Conservation (phyloP, 2,797 vertebrate species). For the Diplodus puntazzo region DNA sequence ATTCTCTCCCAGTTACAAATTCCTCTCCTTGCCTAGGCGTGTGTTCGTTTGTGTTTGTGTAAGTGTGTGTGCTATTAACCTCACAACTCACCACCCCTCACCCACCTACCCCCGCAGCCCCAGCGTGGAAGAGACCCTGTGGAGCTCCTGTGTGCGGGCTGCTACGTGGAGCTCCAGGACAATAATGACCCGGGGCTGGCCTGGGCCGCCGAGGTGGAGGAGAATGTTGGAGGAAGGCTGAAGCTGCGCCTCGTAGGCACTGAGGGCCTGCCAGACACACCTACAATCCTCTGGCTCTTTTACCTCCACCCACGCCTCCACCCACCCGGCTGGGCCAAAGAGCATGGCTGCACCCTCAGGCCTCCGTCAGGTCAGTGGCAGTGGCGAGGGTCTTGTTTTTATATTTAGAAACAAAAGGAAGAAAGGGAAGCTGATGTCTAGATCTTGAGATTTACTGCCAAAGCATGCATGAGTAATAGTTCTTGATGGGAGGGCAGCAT, state of each 20-base stretch:
- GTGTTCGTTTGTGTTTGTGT: constrained; percentile 45
- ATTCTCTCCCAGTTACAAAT: constrained; percentile 58
- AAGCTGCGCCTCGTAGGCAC: constrained; percentile 91
- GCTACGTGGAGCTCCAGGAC: constrained; percentile 92
- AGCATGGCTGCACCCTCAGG: constrained; percentile 88
- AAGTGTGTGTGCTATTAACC: constrained; percentile 31
- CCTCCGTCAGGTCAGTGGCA: constrained; percentile 90
- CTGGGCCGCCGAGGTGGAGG: constrained; percentile 93
- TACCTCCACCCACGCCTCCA: constrained; percentile 96
- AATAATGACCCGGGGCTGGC: constrained; percentile 83
- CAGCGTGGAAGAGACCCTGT: constrained; percentile 93
- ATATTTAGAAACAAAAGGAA: constrained; percentile 40
- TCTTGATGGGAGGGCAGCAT: constrained; percentile 16
- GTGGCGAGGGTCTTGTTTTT: constrained; percentile 35
- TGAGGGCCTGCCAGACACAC: constrained; percentile 85
- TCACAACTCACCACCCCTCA: constrained; percentile 24
- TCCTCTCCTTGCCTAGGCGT: constrained; percentile 57
- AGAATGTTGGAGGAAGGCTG: constrained; percentile 94
- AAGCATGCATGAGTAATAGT: constrained; percentile 6
- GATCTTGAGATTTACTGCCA: constrained; percentile 17
- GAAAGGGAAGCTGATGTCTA: constrained; percentile 7
- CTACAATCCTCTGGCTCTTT: constrained; percentile 92
- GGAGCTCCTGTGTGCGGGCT: constrained; percentile 92
- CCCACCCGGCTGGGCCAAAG: constrained; percentile 93
- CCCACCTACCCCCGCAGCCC: constrained; percentile 81